phyloP scores from a whole-genome alignment of 2,113 vertebrate species.

The Serinus canaria region DNA sequence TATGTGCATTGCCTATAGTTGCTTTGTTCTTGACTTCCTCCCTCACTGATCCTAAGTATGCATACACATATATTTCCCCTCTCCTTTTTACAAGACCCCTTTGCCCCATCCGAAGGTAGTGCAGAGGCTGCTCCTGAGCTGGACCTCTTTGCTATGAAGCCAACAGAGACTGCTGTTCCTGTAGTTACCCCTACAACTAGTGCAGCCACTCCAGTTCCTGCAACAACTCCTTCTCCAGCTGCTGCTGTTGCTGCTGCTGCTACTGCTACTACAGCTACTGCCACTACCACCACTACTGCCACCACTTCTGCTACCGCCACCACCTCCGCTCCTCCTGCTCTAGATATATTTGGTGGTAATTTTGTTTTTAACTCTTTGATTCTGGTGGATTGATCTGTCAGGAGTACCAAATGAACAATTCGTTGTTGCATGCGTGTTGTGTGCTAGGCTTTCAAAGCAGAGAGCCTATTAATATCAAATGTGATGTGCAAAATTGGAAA shows the following conservation, averaged over 20 bases:
- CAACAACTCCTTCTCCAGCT: conserved; percentile 85
- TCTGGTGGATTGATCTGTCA: conserved; percentile 56
- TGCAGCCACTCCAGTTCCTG: conserved; percentile 79
- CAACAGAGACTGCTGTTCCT: conserved; percentile 84
- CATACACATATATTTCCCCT: conserved; percentile 73
- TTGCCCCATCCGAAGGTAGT: conserved; percentile 96
- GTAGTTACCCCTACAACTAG: conserved; percentile 86
- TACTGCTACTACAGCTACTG: conserved; percentile 65
- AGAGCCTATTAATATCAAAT: conserved; percentile 12
- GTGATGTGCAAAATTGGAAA: not conserved
- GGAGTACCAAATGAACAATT: not conserved
- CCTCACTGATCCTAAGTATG: conserved; percentile 75
- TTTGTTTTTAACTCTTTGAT: conserved; percentile 69
- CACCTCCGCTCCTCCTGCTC: conserved; percentile 82
- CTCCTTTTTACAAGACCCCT: conserved; percentile 92
- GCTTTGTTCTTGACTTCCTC: conserved; percentile 64
- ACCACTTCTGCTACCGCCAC: conserved; percentile 72
- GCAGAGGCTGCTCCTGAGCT: conserved; percentile 90
- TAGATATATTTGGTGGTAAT: conserved; percentile 99
- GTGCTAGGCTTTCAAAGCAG: conserved; percentile 37
- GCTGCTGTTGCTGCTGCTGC: conserved; percentile 71
- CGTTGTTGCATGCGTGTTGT: conserved; percentile 53
- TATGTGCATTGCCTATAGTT: conserved; percentile 59
- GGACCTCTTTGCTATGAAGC: conserved; percentile 99
- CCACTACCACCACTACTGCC: conserved; percentile 64